Percentiles rank a stretch among this genome's conserved stretches.
phyloP scores from a whole-genome alignment of 2,888 invertebrate species.

The Acanthosoma haemorrhoidale region DNA sequence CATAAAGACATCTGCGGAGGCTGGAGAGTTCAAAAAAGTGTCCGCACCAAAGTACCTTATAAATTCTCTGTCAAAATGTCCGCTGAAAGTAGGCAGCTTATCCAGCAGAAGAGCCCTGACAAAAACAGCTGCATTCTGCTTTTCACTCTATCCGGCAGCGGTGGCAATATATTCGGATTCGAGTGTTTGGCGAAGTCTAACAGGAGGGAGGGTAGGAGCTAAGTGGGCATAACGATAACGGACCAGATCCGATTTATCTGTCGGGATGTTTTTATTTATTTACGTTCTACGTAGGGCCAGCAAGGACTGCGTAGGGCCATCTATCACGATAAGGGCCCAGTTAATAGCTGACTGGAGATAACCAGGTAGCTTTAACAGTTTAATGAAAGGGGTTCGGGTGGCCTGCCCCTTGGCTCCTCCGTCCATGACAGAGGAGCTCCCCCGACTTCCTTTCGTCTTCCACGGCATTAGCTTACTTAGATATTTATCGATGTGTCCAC shows the following conservation, averaged over 20 bases:
- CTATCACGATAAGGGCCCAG: slow-evolving; percentile 4
- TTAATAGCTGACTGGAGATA: neutral
- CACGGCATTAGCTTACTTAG: neutral
- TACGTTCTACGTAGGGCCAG: neutral
- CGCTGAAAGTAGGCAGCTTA: too few species aligned
- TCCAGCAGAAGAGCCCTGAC: too few species aligned
- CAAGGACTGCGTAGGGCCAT: neutral
- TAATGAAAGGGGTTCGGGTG: slow-evolving; percentile 1
- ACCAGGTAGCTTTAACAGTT: too few species aligned
- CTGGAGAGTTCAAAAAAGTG: too few species aligned
- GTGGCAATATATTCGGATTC: neutral
- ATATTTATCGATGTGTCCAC: too few species aligned
- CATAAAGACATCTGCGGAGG: too few species aligned
- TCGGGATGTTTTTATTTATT: neutral
- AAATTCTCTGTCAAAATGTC: too few species aligned
- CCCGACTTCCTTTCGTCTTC: too few species aligned
- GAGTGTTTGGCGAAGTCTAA: neutral
- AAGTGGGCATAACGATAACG: neutral
- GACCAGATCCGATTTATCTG: neutral
- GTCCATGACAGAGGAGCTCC: neutral
- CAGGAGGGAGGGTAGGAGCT: neutral
- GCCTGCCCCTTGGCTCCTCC: too few species aligned
- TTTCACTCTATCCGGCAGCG: neutral
- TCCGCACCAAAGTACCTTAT: too few species aligned
- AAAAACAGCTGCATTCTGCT: too few species aligned